Conservation (phyloP, 2,888 invertebrate species). For the Lycophotia porphyrea region DNA sequence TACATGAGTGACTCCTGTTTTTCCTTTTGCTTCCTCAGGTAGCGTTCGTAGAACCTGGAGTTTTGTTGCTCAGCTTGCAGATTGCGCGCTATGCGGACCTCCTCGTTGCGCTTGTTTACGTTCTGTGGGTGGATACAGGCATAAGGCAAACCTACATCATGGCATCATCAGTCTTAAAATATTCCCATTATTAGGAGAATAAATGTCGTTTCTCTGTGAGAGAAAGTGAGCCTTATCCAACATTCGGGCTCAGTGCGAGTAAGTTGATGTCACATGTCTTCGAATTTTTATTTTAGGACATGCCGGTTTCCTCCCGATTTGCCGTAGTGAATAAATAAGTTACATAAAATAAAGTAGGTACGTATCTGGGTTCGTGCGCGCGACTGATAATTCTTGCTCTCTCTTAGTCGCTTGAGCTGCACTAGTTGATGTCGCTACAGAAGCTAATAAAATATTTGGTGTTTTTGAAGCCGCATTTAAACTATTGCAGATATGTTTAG, state of each 20-base stretch:
- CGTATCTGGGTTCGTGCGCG: not conserved
- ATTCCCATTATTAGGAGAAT: not conserved
- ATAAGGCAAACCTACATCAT: not conserved
- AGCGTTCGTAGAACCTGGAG: slow-evolving; percentile 81
- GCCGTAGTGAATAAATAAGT: not conserved
- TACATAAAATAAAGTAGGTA: not conserved
- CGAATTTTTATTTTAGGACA: not conserved
- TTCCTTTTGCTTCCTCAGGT: slow-evolving; percentile 78
- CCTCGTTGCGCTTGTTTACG: slow-evolving; percentile 86
- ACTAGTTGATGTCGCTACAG: no score
- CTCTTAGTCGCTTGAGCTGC: no score
- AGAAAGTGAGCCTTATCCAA: not conserved
- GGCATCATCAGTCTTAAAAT: not conserved
- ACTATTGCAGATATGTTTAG: no score
- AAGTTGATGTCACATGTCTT: not conserved
- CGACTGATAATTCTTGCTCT: no score
- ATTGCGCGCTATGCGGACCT: slow-evolving; percentile 79
- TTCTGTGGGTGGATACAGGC: slow-evolving; percentile 72
- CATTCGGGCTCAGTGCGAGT: not conserved
- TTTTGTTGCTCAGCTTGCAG: slow-evolving; percentile 82
- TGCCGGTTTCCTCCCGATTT: not conserved
- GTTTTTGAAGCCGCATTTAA: no score
- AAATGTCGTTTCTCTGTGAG: not conserved
- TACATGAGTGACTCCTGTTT: slow-evolving; percentile 81
- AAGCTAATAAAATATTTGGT: no score